Base-by-base conservation (phyloP, 2,113 vertebrate species). In the Corydoras maculifer region DNA sequence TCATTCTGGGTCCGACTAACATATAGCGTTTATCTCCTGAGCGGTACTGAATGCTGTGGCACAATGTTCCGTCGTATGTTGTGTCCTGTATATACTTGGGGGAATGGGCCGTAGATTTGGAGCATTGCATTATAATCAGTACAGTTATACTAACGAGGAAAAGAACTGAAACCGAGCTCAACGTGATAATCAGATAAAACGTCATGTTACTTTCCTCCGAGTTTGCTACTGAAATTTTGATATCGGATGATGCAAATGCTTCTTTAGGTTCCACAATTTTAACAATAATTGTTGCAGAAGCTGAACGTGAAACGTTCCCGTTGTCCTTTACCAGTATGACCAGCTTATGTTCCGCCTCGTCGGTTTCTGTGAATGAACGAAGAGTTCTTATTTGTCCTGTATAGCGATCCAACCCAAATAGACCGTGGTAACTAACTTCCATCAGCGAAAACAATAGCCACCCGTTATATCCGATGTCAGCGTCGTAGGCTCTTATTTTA, bases 391-490 rank as follows among this genome's bases (percentile, higher is more conserved):
- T 82, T 55, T 84, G 78, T 57, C 83, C 83, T 11, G 78, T 81
- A 58, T 77, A 76, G 13, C 78, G 74, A n/a, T 78, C 77, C 62
- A 84, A 51, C 48, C 67, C 58, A 75, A 84, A 84, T 1, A 82
- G 73, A 65, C 55, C 81, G 64, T 73, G 76, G 9, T 84, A 78
- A 59, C 65, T 81, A 9, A 79, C 66, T 75, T 82, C 72, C 58
- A 60, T 58, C 4, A 79, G 25, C 13, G 75, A 75, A 66, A 79
- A 81, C 12, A 75, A 73, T 25, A 84, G 66, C 78, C 81, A 78
- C 53, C 75, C 81, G 12, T 84, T 84, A 68, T 81, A 80, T 74
- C 78, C 81, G 6, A 82, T 74, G 76, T 84, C 83, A 9, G 77
- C 76, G n/a, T 84, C 83, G 65, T 78, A 81, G 1, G 83, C 80